Conservation (phyloP, 23 tunicate species). For the Phallusia fumigata region DNA sequence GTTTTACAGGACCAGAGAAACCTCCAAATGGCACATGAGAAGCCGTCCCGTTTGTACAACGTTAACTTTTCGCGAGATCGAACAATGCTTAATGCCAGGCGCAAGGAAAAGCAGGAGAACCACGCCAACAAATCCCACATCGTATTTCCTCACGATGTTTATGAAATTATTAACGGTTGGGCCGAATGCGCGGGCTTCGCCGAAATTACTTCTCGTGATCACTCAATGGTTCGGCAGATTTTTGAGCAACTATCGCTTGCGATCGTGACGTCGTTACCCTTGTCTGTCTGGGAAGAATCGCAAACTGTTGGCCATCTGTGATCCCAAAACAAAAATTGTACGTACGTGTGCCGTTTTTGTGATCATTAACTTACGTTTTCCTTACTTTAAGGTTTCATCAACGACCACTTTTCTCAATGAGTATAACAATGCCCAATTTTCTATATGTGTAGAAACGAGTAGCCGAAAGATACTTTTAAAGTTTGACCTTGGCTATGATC, state of each 20-base stretch:
- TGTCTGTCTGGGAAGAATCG: not conserved
- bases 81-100: conserved; percentile 9
- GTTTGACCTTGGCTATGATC: not conserved
- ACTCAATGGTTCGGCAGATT: conserved; percentile 41
- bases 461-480: too few relatives aligned
- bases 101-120: not conserved
- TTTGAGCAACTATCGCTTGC: conserved; percentile 69
- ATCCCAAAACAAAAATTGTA: too few relatives aligned
- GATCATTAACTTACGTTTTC: too few relatives aligned
- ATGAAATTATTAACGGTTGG: conserved; percentile 65
- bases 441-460: too few relatives aligned
- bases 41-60: conserved; percentile 42
- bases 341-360: too few relatives aligned
- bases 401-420: too few relatives aligned
- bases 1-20: conserved; percentile 26
- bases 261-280: conserved; percentile 19
- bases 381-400: too few relatives aligned
- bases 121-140: conserved; percentile 8
- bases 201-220: conserved; percentile 60
- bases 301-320: not conserved
- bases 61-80: conserved; percentile 28
- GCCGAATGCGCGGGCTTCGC: conserved; percentile 82
- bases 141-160: conserved; percentile 55
- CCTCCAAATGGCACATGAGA: conserved; percentile 33
- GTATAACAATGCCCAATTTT: too few relatives aligned